Evolutionary conservation across 2,113 vertebrate species (phyloP).

Genomic region (Nycticorax nycticorax): DNA sequence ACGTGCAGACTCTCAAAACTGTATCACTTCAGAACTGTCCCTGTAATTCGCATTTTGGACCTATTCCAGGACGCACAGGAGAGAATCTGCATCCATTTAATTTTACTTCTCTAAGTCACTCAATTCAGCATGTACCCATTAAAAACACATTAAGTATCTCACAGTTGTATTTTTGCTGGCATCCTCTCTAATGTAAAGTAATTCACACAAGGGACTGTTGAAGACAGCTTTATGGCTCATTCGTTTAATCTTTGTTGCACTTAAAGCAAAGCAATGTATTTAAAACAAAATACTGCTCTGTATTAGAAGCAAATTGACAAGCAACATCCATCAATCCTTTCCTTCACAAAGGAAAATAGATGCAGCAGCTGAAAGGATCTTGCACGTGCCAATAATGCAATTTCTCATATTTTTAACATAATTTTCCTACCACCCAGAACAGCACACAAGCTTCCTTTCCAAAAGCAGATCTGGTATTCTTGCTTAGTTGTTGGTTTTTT

Average conservation of each 20-base stretch:
- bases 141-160: neutral
- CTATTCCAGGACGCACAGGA: neutral
- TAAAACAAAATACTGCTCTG: neutral
- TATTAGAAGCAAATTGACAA: neutral
- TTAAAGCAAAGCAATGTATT: neutral
- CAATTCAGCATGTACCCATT: neutral
- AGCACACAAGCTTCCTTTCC: neutral
- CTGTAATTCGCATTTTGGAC: neutral
- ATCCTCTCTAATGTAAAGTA: neutral
- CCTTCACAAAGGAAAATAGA: neutral
- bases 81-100: neutral
- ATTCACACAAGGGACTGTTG: neutral
- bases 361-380: neutral
- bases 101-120: neutral
- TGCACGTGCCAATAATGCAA: neutral
- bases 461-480: neutral
- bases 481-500: neutral
- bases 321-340: neutral
- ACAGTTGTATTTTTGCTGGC: neutral
- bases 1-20: neutral
- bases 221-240: neutral
- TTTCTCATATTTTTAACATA: neutral
- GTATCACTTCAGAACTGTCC: neutral
- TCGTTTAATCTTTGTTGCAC: neutral
- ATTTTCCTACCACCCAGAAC: neutral